phyloP scores from a whole-genome alignment of 2,113 vertebrate species.

The Halichoerus grypus region DNA sequence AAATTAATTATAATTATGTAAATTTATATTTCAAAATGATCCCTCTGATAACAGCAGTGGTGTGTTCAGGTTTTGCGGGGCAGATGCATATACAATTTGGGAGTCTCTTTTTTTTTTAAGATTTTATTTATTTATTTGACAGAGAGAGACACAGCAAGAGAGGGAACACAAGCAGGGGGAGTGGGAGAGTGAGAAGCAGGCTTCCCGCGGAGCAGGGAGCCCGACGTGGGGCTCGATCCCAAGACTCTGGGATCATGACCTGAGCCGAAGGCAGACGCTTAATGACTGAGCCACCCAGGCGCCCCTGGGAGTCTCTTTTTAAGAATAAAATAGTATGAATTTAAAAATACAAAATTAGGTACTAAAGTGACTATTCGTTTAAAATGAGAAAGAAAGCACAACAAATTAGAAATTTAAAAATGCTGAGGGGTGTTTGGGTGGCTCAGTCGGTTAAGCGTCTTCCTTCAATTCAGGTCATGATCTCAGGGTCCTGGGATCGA shows the following conservation, averaged over 20 bases:
- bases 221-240: no score
- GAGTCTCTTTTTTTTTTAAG: not conserved
- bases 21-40: not conserved
- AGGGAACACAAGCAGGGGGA: no score
- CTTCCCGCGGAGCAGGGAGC: no score
- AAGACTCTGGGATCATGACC: no score
- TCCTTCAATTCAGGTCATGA: not conserved
- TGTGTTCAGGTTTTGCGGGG: not conserved
- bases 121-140: no score
- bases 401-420: not conserved
- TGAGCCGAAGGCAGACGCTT: no score
- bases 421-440: not conserved
- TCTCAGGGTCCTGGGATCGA: not conserved
- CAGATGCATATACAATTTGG: not conserved
- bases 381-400: not conserved
- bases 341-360: not conserved
- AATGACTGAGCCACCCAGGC: no score
- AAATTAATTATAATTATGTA: not conserved
- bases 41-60: not conserved
- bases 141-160: no score
- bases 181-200: no score
- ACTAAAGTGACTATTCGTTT: not conserved
- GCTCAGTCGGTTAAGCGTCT: not conserved
- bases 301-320: not conserved
- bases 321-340: not conserved